These are phyloP conservation scores for Semnopithecus entellus DNA, from an alignment of 2,113 vertebrate species.

Conservation along the genomic window DNA sequence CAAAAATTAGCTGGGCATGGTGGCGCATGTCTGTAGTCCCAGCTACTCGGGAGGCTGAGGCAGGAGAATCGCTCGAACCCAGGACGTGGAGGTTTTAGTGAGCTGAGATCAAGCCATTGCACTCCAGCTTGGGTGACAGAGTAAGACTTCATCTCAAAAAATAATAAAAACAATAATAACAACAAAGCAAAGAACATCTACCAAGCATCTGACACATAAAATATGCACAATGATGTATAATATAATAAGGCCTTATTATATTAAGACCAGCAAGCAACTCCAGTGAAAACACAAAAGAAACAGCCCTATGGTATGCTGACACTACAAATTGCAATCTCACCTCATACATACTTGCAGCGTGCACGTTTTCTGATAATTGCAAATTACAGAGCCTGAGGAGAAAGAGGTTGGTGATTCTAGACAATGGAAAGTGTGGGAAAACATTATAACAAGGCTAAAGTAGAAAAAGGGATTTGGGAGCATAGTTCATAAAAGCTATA, in stretches of 20 bases:
- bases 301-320: constrained; percentile 16
- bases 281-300: constrained; percentile 47
- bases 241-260: constrained; percentile 53
- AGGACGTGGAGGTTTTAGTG: too few relatives aligned
- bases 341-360: not conserved
- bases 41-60: too few relatives aligned
- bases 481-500: constrained; percentile 42
- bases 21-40: too few relatives aligned
- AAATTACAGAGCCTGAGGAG: constrained; percentile 39
- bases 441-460: constrained; percentile 36
- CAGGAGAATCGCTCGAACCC: too few relatives aligned
- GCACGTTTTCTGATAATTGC: constrained; percentile 46
- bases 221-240: constrained; percentile 52
- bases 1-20: too few relatives aligned
- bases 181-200: constrained; percentile 49
- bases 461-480: constrained; percentile 14
- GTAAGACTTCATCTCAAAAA: too few relatives aligned
- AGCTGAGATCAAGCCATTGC: too few relatives aligned
- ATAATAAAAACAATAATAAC: not conserved
- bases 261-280: constrained; percentile 38
- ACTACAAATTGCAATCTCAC: not conserved
- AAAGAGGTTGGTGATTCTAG: not conserved
- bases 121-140: too few relatives aligned
- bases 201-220: not conserved
- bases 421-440: not conserved